Evolutionary conservation across 2,888 invertebrate genomes (phyloP), one percentile per base, ranked within the genome.

Genomic region (Mayetiola destructor): DNA sequence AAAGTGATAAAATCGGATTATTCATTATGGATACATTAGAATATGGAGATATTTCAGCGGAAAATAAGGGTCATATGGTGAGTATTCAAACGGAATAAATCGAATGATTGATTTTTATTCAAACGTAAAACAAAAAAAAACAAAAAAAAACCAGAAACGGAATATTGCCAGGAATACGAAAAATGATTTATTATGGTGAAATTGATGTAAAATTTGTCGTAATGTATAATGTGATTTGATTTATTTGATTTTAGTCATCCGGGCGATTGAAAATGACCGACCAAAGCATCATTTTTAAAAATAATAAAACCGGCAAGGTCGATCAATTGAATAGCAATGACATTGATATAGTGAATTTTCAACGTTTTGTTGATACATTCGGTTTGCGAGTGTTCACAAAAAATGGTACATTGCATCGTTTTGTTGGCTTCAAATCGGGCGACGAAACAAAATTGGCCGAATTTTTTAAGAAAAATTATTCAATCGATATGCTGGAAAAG

Each of bases 241-340:
- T 2, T 23, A 3, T 21, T 54, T 35, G 29, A 2, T 56, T 55
- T 30, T 55, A 96, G 96, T 87, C 88, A 55, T 83, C 88, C 8
- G 97, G 96, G 0, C 81, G 90, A 59, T 72, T 99, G 35, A 95
- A 95, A 72, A 80, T 99, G 71, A 90, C 92, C 1, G 92, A 93
- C 62, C 86, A 88, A 66, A 82, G 81, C 64, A 84, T 97, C 35
- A 79, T 88, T 54, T 99, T 95, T 69, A 96, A 96, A 71, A 96
- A 95, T 71, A 86, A 80, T 62, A 94, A 92, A 74, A 97, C 96
- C 0, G 97, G 97, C 2, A 95, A 94, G 73, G 89, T 95, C 1
- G 95, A 95, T 67, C 90, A 92, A 68, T 83, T 96, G 61, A 76
- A 80, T 35, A 78, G 85, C 0, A 75, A 79, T 54, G 96, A 97